These are phyloP conservation scores for Dendrophyllia cribrosa DNA, from an alignment of 64 coral and sea anemone genomes.

Conservation along the genomic window DNA sequence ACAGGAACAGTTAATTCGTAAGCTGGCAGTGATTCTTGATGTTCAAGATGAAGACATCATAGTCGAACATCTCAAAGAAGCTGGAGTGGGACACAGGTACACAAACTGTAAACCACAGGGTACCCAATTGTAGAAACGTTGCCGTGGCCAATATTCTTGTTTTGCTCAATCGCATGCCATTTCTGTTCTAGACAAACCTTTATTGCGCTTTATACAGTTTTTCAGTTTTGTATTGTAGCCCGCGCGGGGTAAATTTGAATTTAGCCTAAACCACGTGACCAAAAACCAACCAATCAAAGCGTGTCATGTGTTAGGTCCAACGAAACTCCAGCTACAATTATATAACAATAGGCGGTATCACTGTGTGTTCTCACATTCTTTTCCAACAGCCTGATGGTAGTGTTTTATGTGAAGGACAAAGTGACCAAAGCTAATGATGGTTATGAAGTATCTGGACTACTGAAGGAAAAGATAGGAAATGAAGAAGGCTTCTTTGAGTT, in stretches of 20 bases:
- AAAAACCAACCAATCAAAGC: too few relatives aligned
- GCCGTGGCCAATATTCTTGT: too few relatives aligned
- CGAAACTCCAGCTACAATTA: too few relatives aligned
- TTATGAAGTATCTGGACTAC: conserved; percentile 82
- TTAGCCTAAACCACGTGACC: too few relatives aligned
- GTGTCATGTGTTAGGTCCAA: too few relatives aligned
- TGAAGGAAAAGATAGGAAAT: conserved; percentile 92
- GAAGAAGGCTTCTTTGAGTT: conserved; percentile 98
- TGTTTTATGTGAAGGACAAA: conserved; percentile 95
- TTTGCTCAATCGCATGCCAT: too few relatives aligned
- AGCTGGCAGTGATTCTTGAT: conserved; percentile 93
- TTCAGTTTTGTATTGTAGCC: background rate
- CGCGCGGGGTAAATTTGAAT: too few relatives aligned
- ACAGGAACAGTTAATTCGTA: conserved; percentile 95
- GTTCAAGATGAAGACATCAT: conserved; percentile 94
- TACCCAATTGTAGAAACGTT: background rate
- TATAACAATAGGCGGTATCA: too few relatives aligned
- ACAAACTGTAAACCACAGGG: background rate
- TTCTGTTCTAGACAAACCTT: background rate
- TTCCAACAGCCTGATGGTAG: conserved; percentile 75
- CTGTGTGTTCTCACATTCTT: background rate
- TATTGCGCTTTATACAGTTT: background rate
- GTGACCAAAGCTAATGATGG: conserved; percentile 70
- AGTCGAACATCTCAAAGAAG: conserved; percentile 94
- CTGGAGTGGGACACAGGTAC: conserved; percentile 93